Base-by-base conservation (phyloP, 2,113 vertebrate genomes). In the Mirounga angustirostris region DNA sequence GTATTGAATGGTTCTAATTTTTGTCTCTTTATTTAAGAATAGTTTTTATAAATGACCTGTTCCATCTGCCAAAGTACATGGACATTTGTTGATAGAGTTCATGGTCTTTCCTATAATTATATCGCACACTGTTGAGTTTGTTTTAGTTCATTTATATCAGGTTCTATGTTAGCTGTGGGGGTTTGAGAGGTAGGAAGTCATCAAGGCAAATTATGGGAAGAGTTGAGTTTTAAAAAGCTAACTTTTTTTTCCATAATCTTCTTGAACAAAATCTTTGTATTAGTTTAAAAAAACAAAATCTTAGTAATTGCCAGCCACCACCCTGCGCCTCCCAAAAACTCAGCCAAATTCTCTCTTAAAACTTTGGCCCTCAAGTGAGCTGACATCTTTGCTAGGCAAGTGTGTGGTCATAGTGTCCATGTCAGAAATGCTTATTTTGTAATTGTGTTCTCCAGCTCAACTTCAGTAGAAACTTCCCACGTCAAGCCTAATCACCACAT, bases 401-500 rank as follows among this genome's bases (percentile, higher is more conserved):
- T 5, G 7, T 87, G 24, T 43, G 2, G 40, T 58, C 40, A 21
- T 2, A 71, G 14, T 43, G 0, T 80, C 16, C 81, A 7, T 59
- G 13, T 67, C 28, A 97, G 36, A 95, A 92, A 46, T 36, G 18
- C 3, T 83, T 78, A 73, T 89, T 88, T 79, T 78, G 56, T 24
- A 28, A 15, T 33, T 87, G 11, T 16, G 26, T 46, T 94, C 61
- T 91, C 15, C 16, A 58, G 59, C 43, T 93, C 33, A 80, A 16
- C 52, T 93, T 67, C 71, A 63, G 5, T 96, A 96, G 19, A 96
- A 65, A 85, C 22, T 69, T 65, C 95, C 61, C 43, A 89, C 16
- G 16, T 65, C n/a, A 7, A 71, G 80, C 73, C 54, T 93, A 93
- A 96, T 83, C 6, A 84, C 19, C 52, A 28, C 4, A 69, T 87